phyloP scores from a whole-genome alignment of 2,797 vertebrate species.

The Acrocephalus scirpaceus region DNA sequence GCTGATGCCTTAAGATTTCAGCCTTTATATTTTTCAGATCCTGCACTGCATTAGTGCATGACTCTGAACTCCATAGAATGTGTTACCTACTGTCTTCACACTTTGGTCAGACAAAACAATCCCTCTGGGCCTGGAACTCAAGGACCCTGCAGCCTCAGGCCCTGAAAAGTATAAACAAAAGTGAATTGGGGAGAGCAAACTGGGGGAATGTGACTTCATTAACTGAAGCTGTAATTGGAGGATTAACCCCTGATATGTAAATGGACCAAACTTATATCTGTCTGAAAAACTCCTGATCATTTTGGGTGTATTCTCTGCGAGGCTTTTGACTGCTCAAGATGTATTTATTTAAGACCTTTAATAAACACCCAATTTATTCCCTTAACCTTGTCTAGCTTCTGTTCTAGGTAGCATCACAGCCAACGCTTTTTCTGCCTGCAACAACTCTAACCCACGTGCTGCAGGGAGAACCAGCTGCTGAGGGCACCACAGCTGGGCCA shows the following conservation, averaged over 20 bases:
- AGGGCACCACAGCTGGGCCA: neutral
- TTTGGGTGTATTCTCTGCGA: neutral
- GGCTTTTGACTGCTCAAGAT: neutral
- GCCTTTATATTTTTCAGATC: neutral
- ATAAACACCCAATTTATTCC: neutral
- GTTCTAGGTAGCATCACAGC: neutral
- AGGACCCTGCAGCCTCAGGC: neutral
- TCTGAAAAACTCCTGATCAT: neutral
- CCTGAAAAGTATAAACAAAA: neutral
- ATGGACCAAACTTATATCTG: neutral
- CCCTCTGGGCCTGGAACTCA: neutral
- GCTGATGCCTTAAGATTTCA: neutral
- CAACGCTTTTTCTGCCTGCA: neutral
- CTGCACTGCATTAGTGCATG: neutral
- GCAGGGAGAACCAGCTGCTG: neutral
- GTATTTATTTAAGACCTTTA: neutral
- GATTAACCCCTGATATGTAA: neutral
- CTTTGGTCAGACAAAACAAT: neutral
- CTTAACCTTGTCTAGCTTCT: neutral
- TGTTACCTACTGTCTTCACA: neutral
- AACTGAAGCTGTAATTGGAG: neutral
- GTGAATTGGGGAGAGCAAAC: neutral
- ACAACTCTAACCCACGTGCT: accelerated
- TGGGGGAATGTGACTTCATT: neutral
- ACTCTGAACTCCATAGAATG: neutral